These are phyloP conservation scores for Coelogynopora nodosa DNA, from an alignment of 2,888 invertebrate species.

Conservation along the genomic window DNA sequence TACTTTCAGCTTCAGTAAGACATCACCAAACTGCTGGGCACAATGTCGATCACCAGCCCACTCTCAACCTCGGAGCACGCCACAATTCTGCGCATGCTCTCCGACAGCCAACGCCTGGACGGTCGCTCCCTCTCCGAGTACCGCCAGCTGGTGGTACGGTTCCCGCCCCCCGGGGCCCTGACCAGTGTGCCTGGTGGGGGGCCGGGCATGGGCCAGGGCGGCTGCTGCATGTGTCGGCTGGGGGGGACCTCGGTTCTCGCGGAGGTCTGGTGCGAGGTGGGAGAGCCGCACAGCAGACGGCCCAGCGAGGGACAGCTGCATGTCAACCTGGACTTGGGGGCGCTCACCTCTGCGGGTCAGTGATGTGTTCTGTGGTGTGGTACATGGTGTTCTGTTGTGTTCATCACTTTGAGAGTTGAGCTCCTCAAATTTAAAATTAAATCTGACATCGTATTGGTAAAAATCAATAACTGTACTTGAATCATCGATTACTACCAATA, in stretches of 20 bases:
- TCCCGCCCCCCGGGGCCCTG: conserved; percentile 11
- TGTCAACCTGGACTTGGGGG: background rate
- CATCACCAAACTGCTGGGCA: too few relatives aligned
- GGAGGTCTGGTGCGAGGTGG: conserved; percentile 31
- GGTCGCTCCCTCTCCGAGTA: conserved; percentile 22
- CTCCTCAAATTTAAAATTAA: too few relatives aligned
- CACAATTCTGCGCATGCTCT: background rate
- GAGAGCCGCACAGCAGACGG: conserved; percentile 18
- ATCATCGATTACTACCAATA: too few relatives aligned
- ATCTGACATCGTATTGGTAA: too few relatives aligned
- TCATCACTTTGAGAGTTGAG: too few relatives aligned
- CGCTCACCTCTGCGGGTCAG: background rate
- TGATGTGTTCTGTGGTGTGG: too few relatives aligned
- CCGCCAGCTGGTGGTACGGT: background rate
- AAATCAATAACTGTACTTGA: too few relatives aligned
- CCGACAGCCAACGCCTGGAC: conserved; percentile 1
- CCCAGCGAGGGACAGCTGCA: conserved; percentile 1
- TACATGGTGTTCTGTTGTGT: too few relatives aligned
- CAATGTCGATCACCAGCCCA: background rate
- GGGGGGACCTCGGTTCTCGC: conserved; percentile 9
- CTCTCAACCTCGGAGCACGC: background rate
- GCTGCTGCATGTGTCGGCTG: background rate
- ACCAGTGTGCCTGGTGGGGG: background rate
- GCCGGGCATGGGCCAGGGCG: background rate
- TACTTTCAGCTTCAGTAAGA: too few relatives aligned